Evolutionary conservation across 2,888 invertebrate genomes (phyloP).

Genomic region (Acanthococcus lagerstroemiae): DNA sequence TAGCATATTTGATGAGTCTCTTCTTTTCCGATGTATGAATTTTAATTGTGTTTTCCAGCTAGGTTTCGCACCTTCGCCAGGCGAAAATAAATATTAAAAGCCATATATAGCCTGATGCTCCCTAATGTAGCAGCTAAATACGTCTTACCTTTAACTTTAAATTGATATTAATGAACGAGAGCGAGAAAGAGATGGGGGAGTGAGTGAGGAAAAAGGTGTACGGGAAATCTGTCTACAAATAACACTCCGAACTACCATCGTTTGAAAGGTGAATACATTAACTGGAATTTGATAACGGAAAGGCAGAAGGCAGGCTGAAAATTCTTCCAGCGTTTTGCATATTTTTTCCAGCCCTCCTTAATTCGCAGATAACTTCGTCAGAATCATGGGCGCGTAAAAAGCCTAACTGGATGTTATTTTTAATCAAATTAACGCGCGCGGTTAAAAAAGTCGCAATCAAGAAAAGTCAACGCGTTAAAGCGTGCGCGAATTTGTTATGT

Average conservation of each 20-base stretch:
- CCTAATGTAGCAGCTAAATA: too few relatives aligned
- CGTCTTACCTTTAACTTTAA: conserved; percentile 17
- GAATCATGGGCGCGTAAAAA: conserved; percentile 13
- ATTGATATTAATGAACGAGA: conserved; percentile 20
- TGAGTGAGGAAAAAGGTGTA: neutral
- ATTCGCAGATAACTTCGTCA: conserved; percentile 3
- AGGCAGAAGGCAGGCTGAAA: neutral
- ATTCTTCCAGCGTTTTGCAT: neutral
- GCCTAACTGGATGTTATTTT: neutral
- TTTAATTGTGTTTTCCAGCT: too few relatives aligned
- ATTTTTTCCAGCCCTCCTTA: conserved; percentile 1
- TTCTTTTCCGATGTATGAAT: too few relatives aligned
- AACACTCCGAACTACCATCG: neutral
- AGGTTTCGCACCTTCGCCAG: too few relatives aligned
- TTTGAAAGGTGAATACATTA: conserved; percentile 22
- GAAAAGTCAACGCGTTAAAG: neutral
- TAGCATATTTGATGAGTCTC: too few relatives aligned
- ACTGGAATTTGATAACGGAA: conserved; percentile 19
- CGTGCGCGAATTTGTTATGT: neutral
- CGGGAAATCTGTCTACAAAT: conserved; percentile 10
- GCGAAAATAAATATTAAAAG: too few relatives aligned
- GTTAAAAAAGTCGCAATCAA: neutral
- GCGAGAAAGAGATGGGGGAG: conserved; percentile 7
- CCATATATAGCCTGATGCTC: too few relatives aligned
- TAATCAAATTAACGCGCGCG: conserved; percentile 14